Evolutionary conservation across 2,888 invertebrate genomes (phyloP).

Genomic region (Holacanthella duospinosa): DNA sequence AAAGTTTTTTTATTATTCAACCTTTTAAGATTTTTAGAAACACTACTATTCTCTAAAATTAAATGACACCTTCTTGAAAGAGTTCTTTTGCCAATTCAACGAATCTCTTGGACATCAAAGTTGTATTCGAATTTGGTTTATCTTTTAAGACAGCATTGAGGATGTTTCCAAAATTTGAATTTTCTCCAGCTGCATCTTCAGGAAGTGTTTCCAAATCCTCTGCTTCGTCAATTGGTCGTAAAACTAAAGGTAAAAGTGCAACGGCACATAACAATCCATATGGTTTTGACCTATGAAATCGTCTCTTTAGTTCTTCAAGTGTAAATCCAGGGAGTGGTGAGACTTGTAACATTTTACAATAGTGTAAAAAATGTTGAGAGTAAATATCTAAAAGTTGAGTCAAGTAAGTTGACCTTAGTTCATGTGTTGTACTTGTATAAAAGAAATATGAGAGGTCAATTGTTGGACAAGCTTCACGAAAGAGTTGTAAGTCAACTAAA

Average conservation of each 20-base stretch:
- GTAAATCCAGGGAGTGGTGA: slow-evolving; percentile 4
- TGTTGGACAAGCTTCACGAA: slow-evolving; percentile 18
- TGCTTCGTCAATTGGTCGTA: neutral
- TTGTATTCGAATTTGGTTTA: too few relatives aligned
- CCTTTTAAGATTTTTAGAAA: too few relatives aligned
- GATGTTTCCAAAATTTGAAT: neutral
- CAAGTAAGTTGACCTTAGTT: slow-evolving; percentile 13
- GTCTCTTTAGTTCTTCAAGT: neutral
- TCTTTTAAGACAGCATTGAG: too few relatives aligned
- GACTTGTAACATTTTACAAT: neutral
- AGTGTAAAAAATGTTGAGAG: slow-evolving; percentile 3
- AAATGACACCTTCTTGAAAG: neutral
- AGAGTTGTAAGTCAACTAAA: slow-evolving; percentile 28
- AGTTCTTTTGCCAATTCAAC: neutral
- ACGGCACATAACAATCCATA: neutral
- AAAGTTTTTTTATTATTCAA: too few relatives aligned
- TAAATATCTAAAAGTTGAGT: slow-evolving; percentile 9
- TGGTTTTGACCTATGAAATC: slow-evolving; percentile 2
- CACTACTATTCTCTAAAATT: too few relatives aligned
- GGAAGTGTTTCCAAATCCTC: neutral
- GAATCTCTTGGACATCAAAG: neutral
- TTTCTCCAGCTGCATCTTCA: neutral
- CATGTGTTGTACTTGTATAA: slow-evolving; percentile 20
- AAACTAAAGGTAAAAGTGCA: neutral
- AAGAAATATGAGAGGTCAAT: slow-evolving; percentile 25